These are phyloP conservation scores for Thymelicus lineola DNA, from an alignment of 2,888 invertebrate genomes.

Conservation along the genomic window DNA sequence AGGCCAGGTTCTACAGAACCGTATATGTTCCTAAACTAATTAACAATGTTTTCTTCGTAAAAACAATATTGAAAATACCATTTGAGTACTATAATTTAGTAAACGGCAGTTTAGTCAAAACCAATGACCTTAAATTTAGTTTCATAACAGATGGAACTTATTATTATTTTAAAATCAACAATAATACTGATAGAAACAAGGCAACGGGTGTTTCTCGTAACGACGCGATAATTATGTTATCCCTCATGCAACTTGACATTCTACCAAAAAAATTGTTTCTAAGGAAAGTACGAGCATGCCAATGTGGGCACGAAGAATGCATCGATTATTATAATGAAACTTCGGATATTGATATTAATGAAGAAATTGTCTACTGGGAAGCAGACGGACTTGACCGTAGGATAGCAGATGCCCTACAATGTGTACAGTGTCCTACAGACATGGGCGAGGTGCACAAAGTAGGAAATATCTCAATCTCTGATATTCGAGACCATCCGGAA, in stretches of 20 bases:
- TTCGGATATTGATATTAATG: constrained; percentile 2
- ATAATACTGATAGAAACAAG: neutral
- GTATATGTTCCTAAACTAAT: neutral
- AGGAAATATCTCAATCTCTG: neutral
- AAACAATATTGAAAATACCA: neutral
- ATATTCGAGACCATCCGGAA: neutral
- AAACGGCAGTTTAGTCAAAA: neutral
- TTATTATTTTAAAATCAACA: neutral
- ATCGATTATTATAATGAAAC: neutral
- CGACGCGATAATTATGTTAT: neutral
- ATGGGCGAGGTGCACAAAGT: neutral
- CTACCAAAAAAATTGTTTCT: neutral
- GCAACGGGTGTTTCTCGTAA: neutral
- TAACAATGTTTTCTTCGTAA: neutral
- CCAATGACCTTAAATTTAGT: neutral
- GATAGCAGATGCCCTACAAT: neutral
- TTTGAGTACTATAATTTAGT: neutral
- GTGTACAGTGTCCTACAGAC: neutral
- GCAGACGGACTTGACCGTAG: neutral
- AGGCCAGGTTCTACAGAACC: neutral
- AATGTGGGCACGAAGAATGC: neutral
- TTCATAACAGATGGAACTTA: constrained; percentile 1
- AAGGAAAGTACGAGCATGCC: neutral
- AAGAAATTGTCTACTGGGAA: constrained; percentile 2
- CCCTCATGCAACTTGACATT: neutral